Conservation (phyloP, 30 jellyfish, hydroid and myxozoan species). For the Calvadosia cruxmelitensis region DNA sequence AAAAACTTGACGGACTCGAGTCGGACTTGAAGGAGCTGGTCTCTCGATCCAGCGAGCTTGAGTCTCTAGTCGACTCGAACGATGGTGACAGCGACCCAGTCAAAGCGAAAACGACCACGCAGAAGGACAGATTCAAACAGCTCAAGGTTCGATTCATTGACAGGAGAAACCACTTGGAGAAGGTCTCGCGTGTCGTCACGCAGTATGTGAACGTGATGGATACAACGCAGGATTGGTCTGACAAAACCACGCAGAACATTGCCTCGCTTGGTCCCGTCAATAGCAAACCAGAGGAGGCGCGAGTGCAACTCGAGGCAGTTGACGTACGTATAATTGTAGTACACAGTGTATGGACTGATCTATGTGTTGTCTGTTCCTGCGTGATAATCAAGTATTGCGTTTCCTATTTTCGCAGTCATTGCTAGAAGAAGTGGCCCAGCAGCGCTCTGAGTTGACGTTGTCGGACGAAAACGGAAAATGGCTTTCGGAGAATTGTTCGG, state of each 20-base stretch:
- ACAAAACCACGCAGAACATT: conserved; percentile 23
- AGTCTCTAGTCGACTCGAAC: conserved; percentile 14
- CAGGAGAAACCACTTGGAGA: conserved; percentile 26
- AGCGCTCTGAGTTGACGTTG: conserved; percentile 21
- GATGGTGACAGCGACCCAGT: conserved; percentile 34
- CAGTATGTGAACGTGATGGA: conserved; percentile 21
- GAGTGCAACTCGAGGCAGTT: conserved; percentile 29
- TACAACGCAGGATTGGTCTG: conserved; percentile 46
- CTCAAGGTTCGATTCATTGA: conserved; percentile 19
- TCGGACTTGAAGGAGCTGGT: conserved; percentile 30
- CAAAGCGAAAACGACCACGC: conserved; percentile 21
- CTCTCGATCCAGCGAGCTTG: conserved; percentile 32
- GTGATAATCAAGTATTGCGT: not conserved
- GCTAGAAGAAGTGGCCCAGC: conserved; percentile 50
- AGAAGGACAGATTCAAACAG: conserved; percentile 20
- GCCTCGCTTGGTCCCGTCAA: conserved; percentile 31
- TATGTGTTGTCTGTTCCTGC: not conserved
- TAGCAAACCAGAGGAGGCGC: conserved; percentile 48
- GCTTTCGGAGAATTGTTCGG: conserved; percentile 45
- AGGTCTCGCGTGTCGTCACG: conserved; percentile 27
- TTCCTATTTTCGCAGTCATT: conserved; percentile 24
- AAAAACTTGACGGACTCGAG: conserved; percentile 27
- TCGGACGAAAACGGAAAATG: conserved; percentile 80
- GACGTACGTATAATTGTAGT: conserved; percentile 41
- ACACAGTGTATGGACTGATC: not conserved